Evolutionary conservation across 2,888 invertebrate genomes (phyloP).

Genomic region (Metellina segmentata): DNA sequence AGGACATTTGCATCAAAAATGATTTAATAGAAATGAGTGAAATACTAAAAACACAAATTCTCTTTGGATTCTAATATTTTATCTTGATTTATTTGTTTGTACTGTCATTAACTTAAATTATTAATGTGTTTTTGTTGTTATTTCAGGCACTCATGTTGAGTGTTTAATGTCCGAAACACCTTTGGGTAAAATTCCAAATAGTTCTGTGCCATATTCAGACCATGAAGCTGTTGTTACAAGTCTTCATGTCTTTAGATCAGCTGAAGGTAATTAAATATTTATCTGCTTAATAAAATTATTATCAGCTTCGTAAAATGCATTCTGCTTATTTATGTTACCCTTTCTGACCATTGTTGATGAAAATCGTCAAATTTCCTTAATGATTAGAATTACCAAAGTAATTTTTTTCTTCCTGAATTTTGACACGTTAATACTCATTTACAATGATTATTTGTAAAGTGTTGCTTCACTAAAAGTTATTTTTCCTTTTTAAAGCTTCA

Average conservation of each 20-base stretch:
- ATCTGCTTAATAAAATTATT: not conserved
- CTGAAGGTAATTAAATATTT: conserved; percentile 44
- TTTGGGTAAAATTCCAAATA: conserved; percentile 87
- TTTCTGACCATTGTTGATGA: not conserved
- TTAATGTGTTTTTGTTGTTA: not conserved
- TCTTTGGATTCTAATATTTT: not conserved
- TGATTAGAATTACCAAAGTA: too few relatives aligned
- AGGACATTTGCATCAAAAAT: too few relatives aligned
- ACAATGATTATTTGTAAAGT: too few relatives aligned
- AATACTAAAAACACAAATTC: too few relatives aligned
- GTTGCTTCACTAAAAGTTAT: too few relatives aligned
- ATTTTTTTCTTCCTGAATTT: too few relatives aligned
- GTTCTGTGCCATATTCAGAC: conserved; percentile 83
- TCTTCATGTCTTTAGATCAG: conserved; percentile 79
- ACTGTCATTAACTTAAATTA: not conserved
- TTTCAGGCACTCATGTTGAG: conserved; percentile 76
- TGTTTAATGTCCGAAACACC: conserved; percentile 84
- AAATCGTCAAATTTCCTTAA: too few relatives aligned
- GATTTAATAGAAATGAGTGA: too few relatives aligned
- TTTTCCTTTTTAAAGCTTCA: too few relatives aligned
- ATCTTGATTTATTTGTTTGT: not conserved
- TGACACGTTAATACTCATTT: too few relatives aligned
- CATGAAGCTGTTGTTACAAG: conserved; percentile 91
- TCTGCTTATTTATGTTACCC: not conserved
- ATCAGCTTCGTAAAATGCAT: not conserved